Percentiles rank a stretch among this genome's conserved stretches.
Evolutionary conservation across 2,888 invertebrate genomes (phyloP).

Genomic region (Nebria brevicollis): DNA sequence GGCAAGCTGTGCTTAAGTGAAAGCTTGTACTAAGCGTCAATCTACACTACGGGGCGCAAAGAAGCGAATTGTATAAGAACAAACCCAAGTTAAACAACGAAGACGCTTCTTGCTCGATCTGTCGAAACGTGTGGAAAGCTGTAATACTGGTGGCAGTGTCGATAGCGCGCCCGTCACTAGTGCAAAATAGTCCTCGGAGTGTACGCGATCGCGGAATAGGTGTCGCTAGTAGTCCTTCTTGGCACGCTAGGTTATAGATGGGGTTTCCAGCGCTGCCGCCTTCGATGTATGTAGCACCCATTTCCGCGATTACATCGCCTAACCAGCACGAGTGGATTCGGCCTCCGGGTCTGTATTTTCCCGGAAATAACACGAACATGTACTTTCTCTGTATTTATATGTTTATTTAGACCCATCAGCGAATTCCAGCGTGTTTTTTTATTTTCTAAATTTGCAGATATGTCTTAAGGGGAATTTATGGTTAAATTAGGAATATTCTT

Average conservation of each 20-base stretch:
- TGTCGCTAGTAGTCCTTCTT: conserved; percentile 72
- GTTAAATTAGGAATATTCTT: too few species aligned
- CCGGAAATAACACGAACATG: not conserved
- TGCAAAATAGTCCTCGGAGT: conserved; percentile 72
- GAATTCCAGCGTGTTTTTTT: not conserved
- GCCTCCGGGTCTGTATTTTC: conserved; percentile 73
- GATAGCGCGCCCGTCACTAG: conserved; percentile 75
- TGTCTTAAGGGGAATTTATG: not conserved
- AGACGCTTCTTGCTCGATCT: conserved; percentile 75
- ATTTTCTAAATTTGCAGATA: not conserved
- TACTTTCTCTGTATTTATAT: not conserved
- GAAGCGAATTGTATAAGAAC: not conserved
- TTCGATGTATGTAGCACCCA: conserved; percentile 80
- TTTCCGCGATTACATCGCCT: conserved; percentile 79
- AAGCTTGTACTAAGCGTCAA: too few species aligned
- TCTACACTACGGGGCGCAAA: not conserved
- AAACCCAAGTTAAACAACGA: conserved; percentile 68
- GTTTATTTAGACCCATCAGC: not conserved
- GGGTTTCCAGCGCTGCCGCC: conserved; percentile 79
- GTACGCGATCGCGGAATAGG: conserved; percentile 68
- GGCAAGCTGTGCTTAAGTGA: not conserved
- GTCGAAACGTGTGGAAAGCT: conserved; percentile 73
- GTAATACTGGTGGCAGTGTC: conserved; percentile 72
- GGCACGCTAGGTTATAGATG: conserved; percentile 75
- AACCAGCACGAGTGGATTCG: conserved; percentile 82